These are phyloP conservation scores for Priocnemis perturbator DNA, from an alignment of 2,888 invertebrate genomes.

Conservation along the genomic window DNA sequence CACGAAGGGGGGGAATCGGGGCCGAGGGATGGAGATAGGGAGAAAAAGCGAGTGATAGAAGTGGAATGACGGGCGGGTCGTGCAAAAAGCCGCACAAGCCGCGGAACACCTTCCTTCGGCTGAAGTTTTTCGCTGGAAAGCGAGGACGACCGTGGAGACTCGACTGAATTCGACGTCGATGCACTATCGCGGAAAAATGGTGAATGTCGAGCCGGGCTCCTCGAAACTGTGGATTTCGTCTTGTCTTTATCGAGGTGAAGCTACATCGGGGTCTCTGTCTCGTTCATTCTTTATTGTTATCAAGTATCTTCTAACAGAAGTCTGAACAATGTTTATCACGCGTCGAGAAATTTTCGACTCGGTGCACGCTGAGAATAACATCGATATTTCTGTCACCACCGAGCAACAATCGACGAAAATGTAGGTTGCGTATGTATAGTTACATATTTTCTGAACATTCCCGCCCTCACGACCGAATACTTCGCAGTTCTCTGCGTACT, in stretches of 20 bases:
- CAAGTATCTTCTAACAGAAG: no score
- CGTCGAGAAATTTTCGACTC: no score
- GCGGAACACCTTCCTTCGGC: slow-evolving; percentile 45
- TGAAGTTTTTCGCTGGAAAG: slow-evolving; percentile 27
- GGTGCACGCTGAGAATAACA: no score
- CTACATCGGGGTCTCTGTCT: no score
- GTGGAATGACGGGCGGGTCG: not conserved
- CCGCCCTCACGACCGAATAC: no score
- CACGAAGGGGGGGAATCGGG: not conserved
- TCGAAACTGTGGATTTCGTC: slow-evolving; percentile 7
- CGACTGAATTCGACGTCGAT: slow-evolving; percentile 24
- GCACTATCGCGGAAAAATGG: slow-evolving; percentile 24
- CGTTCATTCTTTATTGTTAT: no score
- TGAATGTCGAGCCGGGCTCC: slow-evolving; percentile 7
- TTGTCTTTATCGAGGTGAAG: not conserved
- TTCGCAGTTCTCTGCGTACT: no score
- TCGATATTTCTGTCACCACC: no score
- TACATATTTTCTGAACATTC: no score
- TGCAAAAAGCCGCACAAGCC: slow-evolving; percentile 23
- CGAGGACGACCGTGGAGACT: slow-evolving; percentile 41
- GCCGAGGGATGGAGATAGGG: not conserved
- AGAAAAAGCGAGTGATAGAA: not conserved
- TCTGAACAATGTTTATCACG: no score
- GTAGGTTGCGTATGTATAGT: no score
- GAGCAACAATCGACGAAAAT: no score